Conservation (phyloP, 2,888 invertebrate species). For the Norana najaformis region DNA sequence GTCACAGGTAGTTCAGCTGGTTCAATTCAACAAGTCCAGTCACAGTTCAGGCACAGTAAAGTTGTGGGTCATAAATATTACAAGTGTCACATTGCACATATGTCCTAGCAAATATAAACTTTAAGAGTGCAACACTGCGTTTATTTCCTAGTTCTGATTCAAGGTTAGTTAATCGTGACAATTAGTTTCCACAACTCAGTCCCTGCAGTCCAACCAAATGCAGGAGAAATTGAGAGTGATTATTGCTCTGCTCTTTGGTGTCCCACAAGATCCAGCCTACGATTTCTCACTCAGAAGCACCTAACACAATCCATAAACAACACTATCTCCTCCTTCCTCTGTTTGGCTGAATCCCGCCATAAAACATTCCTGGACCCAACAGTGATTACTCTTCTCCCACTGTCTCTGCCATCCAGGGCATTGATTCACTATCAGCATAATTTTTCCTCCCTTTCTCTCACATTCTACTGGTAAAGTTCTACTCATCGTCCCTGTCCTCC, state of each 20-base stretch:
- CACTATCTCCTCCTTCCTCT: not conserved
- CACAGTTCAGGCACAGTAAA: not conserved
- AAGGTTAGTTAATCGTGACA: not conserved
- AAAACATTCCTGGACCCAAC: not conserved
- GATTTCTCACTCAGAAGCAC: too few species aligned
- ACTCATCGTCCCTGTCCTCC: not conserved
- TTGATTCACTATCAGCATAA: not conserved
- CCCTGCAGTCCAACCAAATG: too few species aligned
- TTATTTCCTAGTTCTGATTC: not conserved
- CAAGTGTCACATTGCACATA: not conserved
- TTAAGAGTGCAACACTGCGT: not conserved
- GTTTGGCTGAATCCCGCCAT: not conserved
- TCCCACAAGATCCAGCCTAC: too few species aligned
- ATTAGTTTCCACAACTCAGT: not conserved
- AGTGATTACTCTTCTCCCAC: not conserved
- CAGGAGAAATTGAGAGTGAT: too few species aligned
- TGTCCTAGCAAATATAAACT: not conserved
- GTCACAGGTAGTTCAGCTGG: conserved; percentile 1
- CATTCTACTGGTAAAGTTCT: not conserved
- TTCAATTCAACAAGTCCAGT: not conserved
- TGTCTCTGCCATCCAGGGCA: not conserved
- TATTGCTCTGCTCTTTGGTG: too few species aligned
- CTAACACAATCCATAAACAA: too few species aligned
- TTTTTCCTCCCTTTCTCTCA: not conserved
- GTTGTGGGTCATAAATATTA: not conserved